Evolutionary conservation across 2,888 invertebrate genomes (phyloP), one percentile per base, ranked within the genome.

Genomic region (Andrena minutula): DNA sequence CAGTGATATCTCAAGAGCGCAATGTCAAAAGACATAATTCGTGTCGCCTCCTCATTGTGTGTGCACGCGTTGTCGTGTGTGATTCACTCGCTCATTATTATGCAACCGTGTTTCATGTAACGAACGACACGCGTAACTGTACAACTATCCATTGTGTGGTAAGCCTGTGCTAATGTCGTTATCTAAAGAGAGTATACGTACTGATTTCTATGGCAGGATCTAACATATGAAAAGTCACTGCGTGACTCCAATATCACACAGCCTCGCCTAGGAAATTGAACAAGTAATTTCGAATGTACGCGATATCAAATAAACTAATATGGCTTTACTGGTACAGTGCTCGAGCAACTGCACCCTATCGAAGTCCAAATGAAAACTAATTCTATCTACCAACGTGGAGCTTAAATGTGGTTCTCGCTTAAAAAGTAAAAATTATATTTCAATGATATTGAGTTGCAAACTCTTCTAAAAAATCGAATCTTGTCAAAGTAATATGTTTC

Each of bases 191-290:
- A 78, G 26, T 63, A 73, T 60, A 32, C 16, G n/a, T 65, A 73
- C 60, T 49, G 69, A 58, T 73, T 0, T 49, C 82, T 80, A 80
- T 79, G 72, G 74, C 75, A 83, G 69, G 16, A 83, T 73, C 69
- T 75, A 84, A 69, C 16, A 16, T 75, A 70, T 58, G 69, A 66
- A 71, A 80, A 71, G 65, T 73, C 56, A 68, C 58, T 26, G 4
- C 23, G 28, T 49, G 73, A 79, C 58, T 71, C 70, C 30, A 72
- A 80, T 86, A 86, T 87, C 77, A 72, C 78, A 76, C 35, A 82
- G 64, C 23, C 28, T 79, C 30, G 8, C 56, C 70, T 76, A 79
- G 35, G 28, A 80, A 85, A 80, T 30, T 75, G 58, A 5, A 77
- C 58, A 70, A 58, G 20, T 72, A 30, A 69, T 28, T 78, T 75